Base-by-base conservation (phyloP, 2,113 vertebrate species). In the Laticauda laticaudata region DNA sequence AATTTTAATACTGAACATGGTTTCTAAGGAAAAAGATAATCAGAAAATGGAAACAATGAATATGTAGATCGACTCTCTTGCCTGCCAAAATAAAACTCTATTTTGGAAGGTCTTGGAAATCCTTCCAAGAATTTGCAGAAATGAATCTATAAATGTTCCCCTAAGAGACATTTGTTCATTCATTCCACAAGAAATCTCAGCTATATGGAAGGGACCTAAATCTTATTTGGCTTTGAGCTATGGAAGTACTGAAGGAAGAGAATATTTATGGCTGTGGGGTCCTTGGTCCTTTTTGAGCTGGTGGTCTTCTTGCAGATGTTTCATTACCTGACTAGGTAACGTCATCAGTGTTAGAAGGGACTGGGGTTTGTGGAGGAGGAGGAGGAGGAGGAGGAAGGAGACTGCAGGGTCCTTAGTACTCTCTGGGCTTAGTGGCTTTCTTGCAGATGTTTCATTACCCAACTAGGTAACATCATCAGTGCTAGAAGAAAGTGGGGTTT, bases 1-100 rank as follows among this genome's bases (percentile, higher is more conserved):
- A 92, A 91, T 64, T 39, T 92, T 94, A 94, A 92, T 24, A 90
- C 43, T 23, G 51, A 95, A 85, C 93, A 92, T 91, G 57, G 59
- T 88, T 94, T n/a, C 91, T 85, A 89, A 39, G 85, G 3, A 26
- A 3, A 26, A 11, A 11, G 89, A 61, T 86, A 90, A 90, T 64
- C 57, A 94, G 92, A 86, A 81, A 57, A 6, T 94, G 23, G 64
- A 53, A 12, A 23, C 0, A 39, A 39, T 81, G n/a, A 64, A 59
- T 59, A 88, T 7, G 39, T 75, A 48, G 88, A 29, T 91, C 51
- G 69, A 26, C 54, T 34, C 69, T 90, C 56, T 90, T 75, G 75
- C 59, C 56, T 56, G 88, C 91, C 88, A 64, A 34, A 86, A 92
- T 24, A 6, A 86, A 94, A n/a, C 26, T 12, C 59, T n/a, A 43